Conservation (phyloP, 2,888 invertebrate species). For the Crioceris asparagi region DNA sequence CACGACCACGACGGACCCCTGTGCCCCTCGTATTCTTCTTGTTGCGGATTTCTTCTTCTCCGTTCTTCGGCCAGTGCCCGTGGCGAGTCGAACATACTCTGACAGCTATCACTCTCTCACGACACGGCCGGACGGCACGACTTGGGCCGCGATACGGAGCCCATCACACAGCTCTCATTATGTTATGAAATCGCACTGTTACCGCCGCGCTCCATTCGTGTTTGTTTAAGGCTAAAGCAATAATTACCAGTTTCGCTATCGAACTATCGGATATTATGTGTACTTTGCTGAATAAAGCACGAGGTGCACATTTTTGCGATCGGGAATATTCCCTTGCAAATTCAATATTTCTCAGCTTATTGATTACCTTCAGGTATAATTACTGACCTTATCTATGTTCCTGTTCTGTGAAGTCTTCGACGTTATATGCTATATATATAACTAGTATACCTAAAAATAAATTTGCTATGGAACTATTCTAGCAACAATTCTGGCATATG, state of each 20-base stretch:
- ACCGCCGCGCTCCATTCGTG: conserved; percentile 30
- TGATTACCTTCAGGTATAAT: conserved; percentile 18
- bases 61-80: conserved; percentile 13
- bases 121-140: conserved; percentile 25
- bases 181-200: conserved; percentile 26
- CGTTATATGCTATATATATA: no score
- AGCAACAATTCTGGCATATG: no score
- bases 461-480: no score
- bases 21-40: conserved; percentile 12
- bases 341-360: conserved; percentile 20
- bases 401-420: no score
- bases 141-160: conserved; percentile 22
- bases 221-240: conserved; percentile 31
- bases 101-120: conserved; percentile 36
- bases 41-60: conserved; percentile 11
- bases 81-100: conserved; percentile 22
- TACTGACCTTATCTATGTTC: conserved; percentile 16
- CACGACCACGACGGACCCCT: no score
- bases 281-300: conserved; percentile 12
- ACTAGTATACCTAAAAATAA: no score
- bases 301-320: conserved; percentile 13
- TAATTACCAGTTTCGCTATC: conserved; percentile 25
- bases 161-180: conserved; percentile 23
- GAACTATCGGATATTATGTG: conserved; percentile 13
- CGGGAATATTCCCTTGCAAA: conserved; percentile 14